Evolutionary conservation across 2,888 invertebrate species (phyloP).

Genomic region (Cephus sareptanus): DNA sequence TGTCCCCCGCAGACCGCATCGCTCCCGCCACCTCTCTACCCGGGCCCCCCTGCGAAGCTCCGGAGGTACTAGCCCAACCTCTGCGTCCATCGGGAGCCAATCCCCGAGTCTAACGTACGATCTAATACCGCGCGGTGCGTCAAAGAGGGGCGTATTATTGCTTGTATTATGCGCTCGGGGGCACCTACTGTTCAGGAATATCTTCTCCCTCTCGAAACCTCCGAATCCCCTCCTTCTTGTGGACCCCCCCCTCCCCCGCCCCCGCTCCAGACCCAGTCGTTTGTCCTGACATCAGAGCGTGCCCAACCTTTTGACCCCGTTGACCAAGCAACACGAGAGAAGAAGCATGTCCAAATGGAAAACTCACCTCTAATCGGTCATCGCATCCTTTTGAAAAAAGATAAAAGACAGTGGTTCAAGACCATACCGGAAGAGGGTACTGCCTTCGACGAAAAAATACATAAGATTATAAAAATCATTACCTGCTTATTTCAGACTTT

Average conservation of each 20-base stretch:
- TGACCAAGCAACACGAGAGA: neutral
- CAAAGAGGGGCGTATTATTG: slow-evolving; percentile 8
- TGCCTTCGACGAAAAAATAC: neutral
- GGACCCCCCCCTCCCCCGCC: neutral
- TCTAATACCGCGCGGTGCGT: slow-evolving; percentile 42
- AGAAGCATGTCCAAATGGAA: neutral
- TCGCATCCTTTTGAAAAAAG: neutral
- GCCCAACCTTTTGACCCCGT: neutral
- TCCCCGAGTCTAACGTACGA: slow-evolving; percentile 59
- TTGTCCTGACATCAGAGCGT: neutral
- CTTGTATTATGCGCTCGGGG: slow-evolving; percentile 27
- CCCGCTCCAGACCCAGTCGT: neutral
- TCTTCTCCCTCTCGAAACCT: neutral
- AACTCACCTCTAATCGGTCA: neutral
- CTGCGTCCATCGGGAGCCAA: slow-evolving; percentile 57
- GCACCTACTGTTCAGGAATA: slow-evolving; percentile 9
- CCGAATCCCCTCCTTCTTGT: neutral
- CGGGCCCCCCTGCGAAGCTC: slow-evolving; percentile 48
- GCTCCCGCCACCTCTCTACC: neutral
- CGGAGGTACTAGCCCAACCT: slow-evolving; percentile 56
- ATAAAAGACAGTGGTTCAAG: neutral
- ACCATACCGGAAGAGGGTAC: neutral
- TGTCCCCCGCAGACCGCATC: neutral
- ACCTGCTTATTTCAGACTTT: neutral
- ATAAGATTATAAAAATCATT: neutral